Evolutionary conservation across 2,888 invertebrate genomes (phyloP), one percentile per base, ranked within the genome.

Genomic region (Thysanoteuthis rhombus): DNA sequence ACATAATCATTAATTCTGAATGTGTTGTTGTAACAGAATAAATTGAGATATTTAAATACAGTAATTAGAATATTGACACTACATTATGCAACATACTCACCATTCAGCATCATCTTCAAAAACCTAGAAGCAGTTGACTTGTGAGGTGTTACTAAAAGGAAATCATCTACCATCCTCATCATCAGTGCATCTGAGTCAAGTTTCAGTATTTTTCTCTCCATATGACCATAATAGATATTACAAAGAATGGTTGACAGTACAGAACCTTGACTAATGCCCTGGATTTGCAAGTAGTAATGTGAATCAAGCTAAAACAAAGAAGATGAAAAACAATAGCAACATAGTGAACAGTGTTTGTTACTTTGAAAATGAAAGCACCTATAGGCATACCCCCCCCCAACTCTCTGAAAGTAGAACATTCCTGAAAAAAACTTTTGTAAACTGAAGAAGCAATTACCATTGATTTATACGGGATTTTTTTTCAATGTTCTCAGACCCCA

Each of bases 231-330:
- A 94, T 96, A 97, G n/a, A 96, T 93, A 93, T 95, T 96, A 95
- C 96, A 96, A 28, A 97, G 95, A 91, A 97, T 93, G 19, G 96
- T 95, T 32, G 97, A 97, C 75, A 97, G 93, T 16, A 96, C 94
- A 8, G 96, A 96, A 38, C 97, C 97, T 94, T 97, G 97, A 93
- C 96, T 96, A 92, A 97, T 96, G 1, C 97, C 97, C 25, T 92
- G 52, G 0, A 93, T 94, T 94, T 96, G 96, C 75, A 36, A 16
- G n/a, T 75, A 75, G 75, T 75, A 75, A n/a, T 75, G 75, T 3
- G 75, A 75, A 75, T 96, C 96, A 93, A 96, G 93, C 96, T 96
- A 94, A 38, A 89, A 93, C n/a, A 75, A n/a, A 93, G n/a, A n/a
- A n/a, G n/a, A n/a, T n/a, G n/a, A n/a, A 25, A 40, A 92, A 38